Percentiles rank a stretch among this genome's conserved stretches.
These are phyloP conservation scores for Physella acuta DNA, from an alignment of 1,140 invertebrate species.

Conservation along the genomic window DNA sequence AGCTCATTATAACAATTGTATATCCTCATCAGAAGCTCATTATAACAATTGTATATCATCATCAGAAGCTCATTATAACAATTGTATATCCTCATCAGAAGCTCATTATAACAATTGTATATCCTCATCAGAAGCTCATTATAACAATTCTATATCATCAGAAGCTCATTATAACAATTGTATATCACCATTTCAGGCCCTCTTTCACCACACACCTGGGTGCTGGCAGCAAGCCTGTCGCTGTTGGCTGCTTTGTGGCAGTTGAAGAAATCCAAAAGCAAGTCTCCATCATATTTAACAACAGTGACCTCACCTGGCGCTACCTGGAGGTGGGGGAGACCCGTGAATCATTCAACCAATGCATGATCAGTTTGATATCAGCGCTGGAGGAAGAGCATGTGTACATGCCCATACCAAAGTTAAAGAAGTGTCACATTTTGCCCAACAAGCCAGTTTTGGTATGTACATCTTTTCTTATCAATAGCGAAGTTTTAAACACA, in stretches of 20 bases:
- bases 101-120: no score
- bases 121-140: no score
- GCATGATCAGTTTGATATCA: background rate
- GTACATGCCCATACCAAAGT: slow-evolving; percentile 1
- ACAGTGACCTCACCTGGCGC: background rate
- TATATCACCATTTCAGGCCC: background rate
- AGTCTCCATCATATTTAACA: background rate
- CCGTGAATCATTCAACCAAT: background rate
- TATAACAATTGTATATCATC: no score
- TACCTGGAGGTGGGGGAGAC: background rate
- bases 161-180: no score
- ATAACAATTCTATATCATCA: no score
- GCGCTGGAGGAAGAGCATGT: background rate
- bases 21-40: no score
- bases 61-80: no score
- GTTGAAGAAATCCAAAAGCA: background rate
- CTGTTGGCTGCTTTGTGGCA: background rate
- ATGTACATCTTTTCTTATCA: background rate
- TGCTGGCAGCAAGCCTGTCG: background rate
- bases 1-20: no score
- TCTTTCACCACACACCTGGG: background rate
- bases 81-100: no score
- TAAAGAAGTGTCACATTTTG: slow-evolving; percentile 6
- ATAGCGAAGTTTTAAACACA: background rate
- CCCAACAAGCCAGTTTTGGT: slow-evolving; percentile 4